A percentile compares a stretch with the other conserved stretches of the same genome.
Conservation (phyloP, 2,888 invertebrate genomes). For the Scaptomyza reducta region DNA sequence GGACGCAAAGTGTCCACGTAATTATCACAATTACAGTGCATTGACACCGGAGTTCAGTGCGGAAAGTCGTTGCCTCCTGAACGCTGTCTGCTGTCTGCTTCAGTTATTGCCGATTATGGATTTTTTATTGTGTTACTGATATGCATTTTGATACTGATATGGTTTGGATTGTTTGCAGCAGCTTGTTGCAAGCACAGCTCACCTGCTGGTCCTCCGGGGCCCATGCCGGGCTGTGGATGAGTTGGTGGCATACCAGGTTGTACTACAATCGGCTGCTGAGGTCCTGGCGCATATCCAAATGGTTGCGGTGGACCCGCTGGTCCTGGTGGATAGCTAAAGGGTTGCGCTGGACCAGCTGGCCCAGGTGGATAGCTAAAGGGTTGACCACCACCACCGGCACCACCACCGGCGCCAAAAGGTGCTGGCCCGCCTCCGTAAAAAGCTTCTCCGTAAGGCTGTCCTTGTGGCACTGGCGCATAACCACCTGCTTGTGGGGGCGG, state of each 20-base stretch:
- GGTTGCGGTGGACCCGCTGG: conserved; percentile 39
- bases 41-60: conserved; percentile 43
- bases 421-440: conserved; percentile 30
- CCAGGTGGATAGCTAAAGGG: conserved; percentile 12
- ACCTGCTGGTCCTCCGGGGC: conserved; percentile 56
- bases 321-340: not conserved
- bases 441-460: conserved; percentile 61
- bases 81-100: conserved; percentile 28
- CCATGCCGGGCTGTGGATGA: conserved; percentile 52
- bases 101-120: conserved; percentile 16
- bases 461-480: conserved; percentile 83
- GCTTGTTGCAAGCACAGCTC: conserved; percentile 16
- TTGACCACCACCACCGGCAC: conserved; percentile 6
- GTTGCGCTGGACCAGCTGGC: conserved; percentile 10
- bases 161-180: not conserved
- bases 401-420: conserved; percentile 48
- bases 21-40: conserved; percentile 53
- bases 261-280: conserved; percentile 76
- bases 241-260: conserved; percentile 78
- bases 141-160: not conserved
- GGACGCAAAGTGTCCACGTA: conserved; percentile 6
- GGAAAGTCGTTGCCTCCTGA: conserved; percentile 27
- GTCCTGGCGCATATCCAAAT: conserved; percentile 60
- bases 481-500: conserved; percentile 53
- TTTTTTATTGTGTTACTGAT: not conserved